Base-by-base conservation (phyloP, 2,888 invertebrate genomes). In the Ophion costatus region DNA sequence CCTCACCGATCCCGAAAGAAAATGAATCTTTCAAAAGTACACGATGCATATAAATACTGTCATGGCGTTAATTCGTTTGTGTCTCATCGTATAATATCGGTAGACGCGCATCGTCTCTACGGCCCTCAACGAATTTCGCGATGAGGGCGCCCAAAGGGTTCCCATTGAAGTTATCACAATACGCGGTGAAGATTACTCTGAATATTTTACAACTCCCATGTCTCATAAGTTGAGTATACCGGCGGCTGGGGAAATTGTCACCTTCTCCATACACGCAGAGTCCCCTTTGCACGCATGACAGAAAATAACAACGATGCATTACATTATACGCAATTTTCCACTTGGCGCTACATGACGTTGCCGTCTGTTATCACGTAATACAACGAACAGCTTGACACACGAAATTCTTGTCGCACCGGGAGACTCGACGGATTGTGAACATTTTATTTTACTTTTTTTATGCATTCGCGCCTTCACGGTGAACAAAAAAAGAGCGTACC, bases 191-290 rank as follows among this genome's bases (percentile, higher is more conserved):
- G 22, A 64, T 67, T 84, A 69, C 63, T 45, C 59, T 78, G 77
- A 77, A 77, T 74, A 84, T 84, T 84, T 84, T 33, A 67, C 69
- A 73, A 81, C 69, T 81, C 80, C 81, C 84, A 69, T 45, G 69
- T 81, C 81, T 78, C 81, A 81, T 81, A 78, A 84, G 57, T 80
- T 81, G 77, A 84, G 73, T 81, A 75, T 69, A 77, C 77, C 45
- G 42, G 69, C 17, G 51, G 38, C 76, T 74, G 57, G 77, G 70
- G 33, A 69, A 81, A 78, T 81, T 74, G 67, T 81, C 66, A 69
- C 33, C 61, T 69, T 74, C 56, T 59, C 64, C 74, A 77, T 77
- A 78, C 74, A 74, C 73, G 69, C 77, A 61, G 51, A 42, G 10
- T 9, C 10, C 9, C 70, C 38, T 22, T 64, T 69, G 56, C 67